Conservation (phyloP, 2,888 invertebrate species). For the Eupsilia transversa region DNA sequence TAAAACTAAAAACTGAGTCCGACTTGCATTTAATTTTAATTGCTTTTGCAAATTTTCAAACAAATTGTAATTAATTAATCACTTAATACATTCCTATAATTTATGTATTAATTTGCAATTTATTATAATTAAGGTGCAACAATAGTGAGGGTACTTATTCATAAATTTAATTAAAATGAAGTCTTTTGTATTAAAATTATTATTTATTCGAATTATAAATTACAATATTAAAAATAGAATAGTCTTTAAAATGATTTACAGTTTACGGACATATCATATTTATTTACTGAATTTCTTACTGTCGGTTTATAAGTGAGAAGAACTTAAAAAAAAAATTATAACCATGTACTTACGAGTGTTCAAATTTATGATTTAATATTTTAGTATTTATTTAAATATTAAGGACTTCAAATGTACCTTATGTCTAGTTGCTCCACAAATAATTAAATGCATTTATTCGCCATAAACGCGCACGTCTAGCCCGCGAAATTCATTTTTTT, state of each 20-base stretch:
- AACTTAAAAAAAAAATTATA: too few species aligned
- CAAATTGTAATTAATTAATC: constrained; percentile 21
- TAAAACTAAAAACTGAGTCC: constrained; percentile 36
- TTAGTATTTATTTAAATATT: neutral
- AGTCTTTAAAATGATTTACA: constrained; percentile 56
- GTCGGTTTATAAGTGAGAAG: neutral
- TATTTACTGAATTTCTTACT: constrained; percentile 46
- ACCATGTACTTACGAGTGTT: neutral
- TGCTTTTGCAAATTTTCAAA: constrained; percentile 42
- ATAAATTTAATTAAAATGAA: constrained; percentile 56
- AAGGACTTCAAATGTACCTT: too few species aligned
- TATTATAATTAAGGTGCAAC: constrained; percentile 54
- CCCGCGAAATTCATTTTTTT: too few species aligned
- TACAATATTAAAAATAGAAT: constrained; percentile 61
- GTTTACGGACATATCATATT: constrained; percentile 52
- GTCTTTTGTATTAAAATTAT: constrained; percentile 58
- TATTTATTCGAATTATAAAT: constrained; percentile 68
- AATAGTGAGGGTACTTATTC: constrained; percentile 64
- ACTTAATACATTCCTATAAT: constrained; percentile 62
- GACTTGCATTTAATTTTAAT: constrained; percentile 38
- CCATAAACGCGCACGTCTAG: too few species aligned
- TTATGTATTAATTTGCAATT: constrained; percentile 46
- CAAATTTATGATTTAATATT: too few species aligned
- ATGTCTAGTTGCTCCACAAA: neutral
- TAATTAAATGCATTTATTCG: neutral